These are phyloP conservation scores for Biston stratarius DNA, from an alignment of 2,888 invertebrate species.

Conservation along the genomic window DNA sequence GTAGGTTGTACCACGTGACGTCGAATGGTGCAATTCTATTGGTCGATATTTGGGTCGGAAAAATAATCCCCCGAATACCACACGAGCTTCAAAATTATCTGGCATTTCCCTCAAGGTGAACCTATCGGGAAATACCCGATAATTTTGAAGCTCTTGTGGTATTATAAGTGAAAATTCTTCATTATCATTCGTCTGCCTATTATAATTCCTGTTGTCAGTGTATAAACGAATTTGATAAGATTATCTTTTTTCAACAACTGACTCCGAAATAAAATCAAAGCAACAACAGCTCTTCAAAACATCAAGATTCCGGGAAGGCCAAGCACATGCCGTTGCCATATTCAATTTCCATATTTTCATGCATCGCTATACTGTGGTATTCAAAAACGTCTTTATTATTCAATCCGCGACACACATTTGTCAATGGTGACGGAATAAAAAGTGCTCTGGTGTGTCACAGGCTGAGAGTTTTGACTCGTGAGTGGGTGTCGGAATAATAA, in stretches of 20 bases:
- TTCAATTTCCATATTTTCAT: conserved; percentile 34
- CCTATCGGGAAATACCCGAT: no score
- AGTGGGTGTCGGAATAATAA: conserved; percentile 19
- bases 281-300: conserved; percentile 30
- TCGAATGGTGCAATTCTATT: no score
- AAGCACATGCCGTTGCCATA: conserved; percentile 21
- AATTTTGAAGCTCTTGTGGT: no score
- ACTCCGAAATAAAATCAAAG: conserved; percentile 12
- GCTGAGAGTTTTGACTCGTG: conserved; percentile 13
- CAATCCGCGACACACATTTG: conserved; percentile 66
- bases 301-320: conserved; percentile 36
- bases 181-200: no score
- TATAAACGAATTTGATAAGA: conserved; percentile 7
- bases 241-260: conserved; percentile 12
- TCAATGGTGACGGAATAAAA: conserved; percentile 68
- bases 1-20: no score
- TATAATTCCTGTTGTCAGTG: no score
- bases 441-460: conserved; percentile 55
- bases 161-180: no score
- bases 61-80: no score
- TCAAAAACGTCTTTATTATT: conserved; percentile 60
- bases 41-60: no score
- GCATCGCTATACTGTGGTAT: conserved; percentile 16
- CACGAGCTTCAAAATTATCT: no score
- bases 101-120: no score